Conservation (phyloP, 2,888 invertebrate species). For the Idaea biselata region DNA sequence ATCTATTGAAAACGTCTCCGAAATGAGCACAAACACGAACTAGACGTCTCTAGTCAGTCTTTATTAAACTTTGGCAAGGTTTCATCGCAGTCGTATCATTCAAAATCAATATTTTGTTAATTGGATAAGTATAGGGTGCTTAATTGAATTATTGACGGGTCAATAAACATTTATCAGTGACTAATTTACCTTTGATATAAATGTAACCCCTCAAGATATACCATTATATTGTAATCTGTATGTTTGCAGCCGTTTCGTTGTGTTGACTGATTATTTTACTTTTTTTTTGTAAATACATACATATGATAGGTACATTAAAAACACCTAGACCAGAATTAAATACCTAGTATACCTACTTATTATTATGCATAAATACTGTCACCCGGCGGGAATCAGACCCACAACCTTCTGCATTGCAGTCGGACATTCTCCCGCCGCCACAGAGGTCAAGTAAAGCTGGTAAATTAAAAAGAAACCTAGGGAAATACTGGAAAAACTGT, state of each 20-base stretch:
- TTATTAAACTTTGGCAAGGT: neutral
- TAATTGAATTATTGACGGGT: slow-evolving; percentile 28
- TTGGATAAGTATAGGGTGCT: slow-evolving; percentile 28
- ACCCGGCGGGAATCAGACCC: too few species aligned
- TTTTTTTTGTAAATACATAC: too few species aligned
- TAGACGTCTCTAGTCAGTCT: neutral
- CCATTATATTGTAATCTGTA: neutral
- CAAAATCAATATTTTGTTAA: slow-evolving; percentile 29
- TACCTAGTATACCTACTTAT: too few species aligned
- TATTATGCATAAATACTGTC: too few species aligned
- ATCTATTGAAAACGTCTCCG: neutral
- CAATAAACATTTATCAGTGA: slow-evolving; percentile 24
- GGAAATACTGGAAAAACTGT: too few species aligned
- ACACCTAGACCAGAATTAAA: too few species aligned
- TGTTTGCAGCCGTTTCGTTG: neutral
- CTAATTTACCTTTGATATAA: slow-evolving; percentile 23
- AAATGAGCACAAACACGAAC: neutral
- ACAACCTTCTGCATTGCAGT: too few species aligned
- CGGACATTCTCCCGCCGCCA: too few species aligned
- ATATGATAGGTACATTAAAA: too few species aligned
- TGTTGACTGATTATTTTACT: neutral
- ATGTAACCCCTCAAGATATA: neutral
- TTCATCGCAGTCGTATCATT: neutral
- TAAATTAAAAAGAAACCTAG: too few species aligned
- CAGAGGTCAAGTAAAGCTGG: too few species aligned